Percentiles rank a stretch among this genome's conserved stretches.
phyloP scores from a whole-genome alignment of 2,113 vertebrate species.

The Struthio camelus region DNA sequence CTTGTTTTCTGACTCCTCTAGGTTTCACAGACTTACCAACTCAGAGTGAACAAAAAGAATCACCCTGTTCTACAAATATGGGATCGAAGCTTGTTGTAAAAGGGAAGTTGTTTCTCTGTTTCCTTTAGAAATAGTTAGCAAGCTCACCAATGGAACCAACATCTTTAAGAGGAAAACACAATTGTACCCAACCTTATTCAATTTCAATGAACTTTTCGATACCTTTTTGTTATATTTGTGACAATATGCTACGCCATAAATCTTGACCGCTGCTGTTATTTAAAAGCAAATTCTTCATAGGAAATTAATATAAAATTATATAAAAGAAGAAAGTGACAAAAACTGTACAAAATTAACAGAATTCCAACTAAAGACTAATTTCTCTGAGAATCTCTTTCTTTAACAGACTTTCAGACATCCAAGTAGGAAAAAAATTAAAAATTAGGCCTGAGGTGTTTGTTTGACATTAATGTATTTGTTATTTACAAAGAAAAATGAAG shows the following conservation, averaged over 20 bases:
- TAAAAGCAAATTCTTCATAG: neutral
- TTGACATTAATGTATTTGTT: neutral
- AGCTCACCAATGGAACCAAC: neutral
- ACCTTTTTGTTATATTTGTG: neutral
- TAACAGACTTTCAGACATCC: neutral
- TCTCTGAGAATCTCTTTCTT: neutral
- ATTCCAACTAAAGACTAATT: neutral
- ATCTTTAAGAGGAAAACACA: neutral
- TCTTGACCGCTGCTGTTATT: neutral
- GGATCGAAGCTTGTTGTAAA: neutral
- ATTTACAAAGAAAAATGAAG: neutral
- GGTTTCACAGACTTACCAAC: neutral
- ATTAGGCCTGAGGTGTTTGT: neutral
- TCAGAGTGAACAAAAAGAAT: conserved; percentile 1
- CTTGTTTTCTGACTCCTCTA: neutral
- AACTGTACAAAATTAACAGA: neutral
- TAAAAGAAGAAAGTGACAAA: neutral
- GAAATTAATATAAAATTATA: neutral
- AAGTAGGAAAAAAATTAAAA: neutral
- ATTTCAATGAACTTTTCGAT: neutral
- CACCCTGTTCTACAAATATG: neutral
- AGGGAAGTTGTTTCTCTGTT: neutral
- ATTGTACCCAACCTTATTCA: neutral
- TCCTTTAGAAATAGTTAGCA: neutral
- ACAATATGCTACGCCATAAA: neutral